Evolutionary conservation across 2,113 vertebrate species (phyloP), one percentile per base, ranked within the genome.

Genomic region (Nycticebus coucang): DNA sequence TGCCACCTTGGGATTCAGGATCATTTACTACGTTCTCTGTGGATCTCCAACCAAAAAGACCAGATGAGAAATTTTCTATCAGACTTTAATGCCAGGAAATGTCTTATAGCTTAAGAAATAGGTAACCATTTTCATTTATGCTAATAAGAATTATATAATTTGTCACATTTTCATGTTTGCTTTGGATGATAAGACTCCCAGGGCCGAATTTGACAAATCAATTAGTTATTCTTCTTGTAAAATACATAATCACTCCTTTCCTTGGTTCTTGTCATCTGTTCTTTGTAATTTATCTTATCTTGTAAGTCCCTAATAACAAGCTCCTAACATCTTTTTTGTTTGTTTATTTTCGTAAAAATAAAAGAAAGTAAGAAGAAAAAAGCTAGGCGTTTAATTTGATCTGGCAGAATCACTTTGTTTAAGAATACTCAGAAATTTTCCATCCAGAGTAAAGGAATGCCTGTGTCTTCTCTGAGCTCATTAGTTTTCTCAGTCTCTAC

Each of bases 161-260:
- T 72, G 77, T 89, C 24, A 64, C 33, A 57, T 86, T 83, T 95
- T 84, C 37, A 80, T 57, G 81, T 93, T 97, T 92, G 50, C n/a
- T 87, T 69, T 81, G 57, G 18, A 26, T 37, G 13, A 9, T 64
- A 41, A 22, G 30, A 89, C 10, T 68, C 55, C 53, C 57, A 24
- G 11, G 53, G 9, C 14, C 9, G 80, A 68, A 91, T 87, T 1
- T 50, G 68, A 83, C 45, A 78, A 2, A 80, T 60, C 28, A 84
- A 37, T 94, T 69, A 69, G 24, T n/a, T 75, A 35, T 4, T 18
- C 3, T 55, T 74, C 21, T 68, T 45, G 72, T 72, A 24, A 30
- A 24, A 68, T 71, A 60, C n/a, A 87, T 85, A 75, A 30, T 66
- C 93, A 1, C 6, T 35, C 15, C 9, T 60, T 93, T 77, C 14